Evolutionary conservation across 2,797 vertebrate genomes (phyloP).

Genomic region (Clarias platycephalus): DNA sequence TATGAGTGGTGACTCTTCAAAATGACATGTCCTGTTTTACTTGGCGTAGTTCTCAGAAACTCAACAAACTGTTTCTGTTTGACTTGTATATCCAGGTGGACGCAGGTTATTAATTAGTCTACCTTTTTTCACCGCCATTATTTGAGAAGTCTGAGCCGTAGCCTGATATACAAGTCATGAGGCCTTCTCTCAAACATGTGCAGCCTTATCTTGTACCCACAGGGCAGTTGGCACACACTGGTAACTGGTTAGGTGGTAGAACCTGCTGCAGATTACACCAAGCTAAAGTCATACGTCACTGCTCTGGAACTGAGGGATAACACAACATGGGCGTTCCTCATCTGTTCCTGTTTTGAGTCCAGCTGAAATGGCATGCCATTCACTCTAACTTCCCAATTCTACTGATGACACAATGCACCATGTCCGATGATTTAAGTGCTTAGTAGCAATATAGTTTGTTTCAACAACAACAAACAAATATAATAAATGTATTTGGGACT

Average conservation of each 20-base stretch:
- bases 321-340: conserved; percentile 60
- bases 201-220: conserved; percentile 38
- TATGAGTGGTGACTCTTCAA: neutral
- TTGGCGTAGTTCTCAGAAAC: neutral
- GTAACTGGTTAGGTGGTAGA: neutral
- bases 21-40: neutral
- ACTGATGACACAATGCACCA: conserved; percentile 10
- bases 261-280: conserved; percentile 33
- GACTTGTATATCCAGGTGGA: neutral
- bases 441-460: neutral
- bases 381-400: conserved; percentile 8
- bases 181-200: neutral
- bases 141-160: neutral
- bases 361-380: conserved; percentile 60
- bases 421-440: neutral
- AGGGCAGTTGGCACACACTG: conserved; percentile 4
- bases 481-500: neutral
- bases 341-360: conserved; percentile 67
- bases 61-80: neutral
- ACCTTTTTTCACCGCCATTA: neutral
- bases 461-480: neutral
- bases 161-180: neutral
- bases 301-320: conserved; percentile 38
- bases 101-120: neutral
- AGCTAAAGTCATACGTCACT: conserved; percentile 13